Conservation (phyloP, 2,797 vertebrate genomes). For the Balearica regulorum region DNA sequence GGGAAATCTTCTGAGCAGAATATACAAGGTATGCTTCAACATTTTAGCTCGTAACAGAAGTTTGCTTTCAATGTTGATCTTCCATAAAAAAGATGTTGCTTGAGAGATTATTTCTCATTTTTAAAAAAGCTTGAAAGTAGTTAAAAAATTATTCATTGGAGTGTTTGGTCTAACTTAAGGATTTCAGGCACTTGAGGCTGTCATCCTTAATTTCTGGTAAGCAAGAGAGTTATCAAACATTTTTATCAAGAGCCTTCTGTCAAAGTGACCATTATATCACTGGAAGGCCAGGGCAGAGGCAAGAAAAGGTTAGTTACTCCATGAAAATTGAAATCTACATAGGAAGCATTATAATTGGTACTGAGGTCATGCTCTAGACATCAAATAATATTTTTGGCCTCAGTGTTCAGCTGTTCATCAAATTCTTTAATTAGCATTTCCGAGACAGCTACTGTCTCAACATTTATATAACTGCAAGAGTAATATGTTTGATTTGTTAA, state of each 20-base stretch:
- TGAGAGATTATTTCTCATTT: neutral
- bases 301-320: neutral
- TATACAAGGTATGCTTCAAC: neutral
- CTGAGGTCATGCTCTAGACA: neutral
- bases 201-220: neutral
- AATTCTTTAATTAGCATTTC: neutral
- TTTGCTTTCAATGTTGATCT: neutral
- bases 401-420: neutral
- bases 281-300: rapidly evolving
- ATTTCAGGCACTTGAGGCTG: neutral
- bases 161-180: neutral
- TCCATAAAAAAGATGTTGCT: neutral
- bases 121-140: neutral
- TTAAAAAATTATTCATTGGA: neutral
- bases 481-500: neutral
- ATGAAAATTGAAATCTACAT: neutral
- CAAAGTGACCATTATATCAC: neutral
- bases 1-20: neutral
- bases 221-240: neutral
- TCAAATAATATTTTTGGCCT: neutral
- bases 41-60: neutral
- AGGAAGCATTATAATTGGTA: neutral
- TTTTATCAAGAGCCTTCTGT: neutral
- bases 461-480: neutral
- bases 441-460: neutral